These are phyloP conservation scores for Pyxicephalus adspersus DNA, from an alignment of 2,113 vertebrate species.

Conservation along the genomic window DNA sequence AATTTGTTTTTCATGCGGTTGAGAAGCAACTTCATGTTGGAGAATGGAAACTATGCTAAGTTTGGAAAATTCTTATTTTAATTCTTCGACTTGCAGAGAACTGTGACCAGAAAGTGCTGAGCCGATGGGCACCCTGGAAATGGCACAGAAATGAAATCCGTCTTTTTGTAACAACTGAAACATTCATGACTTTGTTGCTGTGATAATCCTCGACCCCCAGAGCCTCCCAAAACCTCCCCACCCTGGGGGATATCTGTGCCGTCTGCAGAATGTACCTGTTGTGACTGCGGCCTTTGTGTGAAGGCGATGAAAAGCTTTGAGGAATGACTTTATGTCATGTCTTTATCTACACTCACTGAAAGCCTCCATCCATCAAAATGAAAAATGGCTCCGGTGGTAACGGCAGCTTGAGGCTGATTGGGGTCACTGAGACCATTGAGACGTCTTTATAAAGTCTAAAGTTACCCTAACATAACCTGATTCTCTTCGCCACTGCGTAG, in stretches of 20 bases:
- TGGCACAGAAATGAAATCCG: too few relatives aligned
- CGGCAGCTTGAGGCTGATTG: background rate
- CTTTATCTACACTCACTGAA: background rate
- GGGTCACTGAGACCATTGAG: background rate
- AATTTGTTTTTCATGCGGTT: too few relatives aligned
- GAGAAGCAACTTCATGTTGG: too few relatives aligned
- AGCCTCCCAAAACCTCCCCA: background rate
- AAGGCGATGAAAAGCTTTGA: slow-evolving; percentile 20
- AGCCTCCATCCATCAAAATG: background rate
- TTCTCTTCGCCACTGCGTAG: too few relatives aligned
- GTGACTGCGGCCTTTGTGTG: background rate
- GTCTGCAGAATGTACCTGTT: background rate
- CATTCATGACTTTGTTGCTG: background rate
- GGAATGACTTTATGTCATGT: slow-evolving; percentile 17
- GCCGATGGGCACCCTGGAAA: too few relatives aligned
- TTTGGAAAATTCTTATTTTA: too few relatives aligned
- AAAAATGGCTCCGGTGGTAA: background rate
- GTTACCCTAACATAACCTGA: too few relatives aligned
- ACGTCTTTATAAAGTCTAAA: too few relatives aligned
- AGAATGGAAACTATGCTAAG: too few relatives aligned
- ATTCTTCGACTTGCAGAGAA: too few relatives aligned
- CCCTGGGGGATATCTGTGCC: background rate
- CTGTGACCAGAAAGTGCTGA: too few relatives aligned
- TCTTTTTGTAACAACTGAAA: too few relatives aligned
- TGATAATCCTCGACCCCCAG: background rate